Evolutionary conservation across 2,797 vertebrate genomes (phyloP), one percentile per base, ranked within the genome.

Genomic region (Parauchenoglanis punctatus): DNA sequence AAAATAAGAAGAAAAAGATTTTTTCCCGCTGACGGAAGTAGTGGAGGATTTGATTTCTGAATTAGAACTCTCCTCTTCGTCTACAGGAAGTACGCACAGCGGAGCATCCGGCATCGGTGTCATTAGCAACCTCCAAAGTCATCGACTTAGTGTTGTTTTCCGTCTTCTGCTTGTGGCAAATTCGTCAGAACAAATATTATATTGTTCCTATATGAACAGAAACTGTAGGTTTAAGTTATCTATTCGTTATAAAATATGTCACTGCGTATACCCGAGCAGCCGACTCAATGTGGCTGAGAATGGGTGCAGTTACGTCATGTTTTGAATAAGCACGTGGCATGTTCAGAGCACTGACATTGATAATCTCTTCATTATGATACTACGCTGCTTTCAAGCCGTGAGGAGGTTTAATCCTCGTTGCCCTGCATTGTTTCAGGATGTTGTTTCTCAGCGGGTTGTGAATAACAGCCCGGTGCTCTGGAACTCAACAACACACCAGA

Each of bases 301-400:
- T 28, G 63, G 0, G 10, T 2, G 0, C 25, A 52, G 46, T n/a
- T 17, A 3, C 49, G 49, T 23, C 17, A 35, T 56, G 15, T 23
- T 63, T 15, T 44, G 7, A 63, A 61, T 63, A 63, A 61, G 11
- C 12, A n/a, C 13, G 18, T 7, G 58, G 7, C 23, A 63, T 15
- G 11, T 49, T 49, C 7, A 68, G 49, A 28, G 28, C 40, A 44
- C 83, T 73, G 56, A 52, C 31, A 44, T 15, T 46, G 40, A 49
- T 13, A 6, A 40, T 3, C 4, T 20, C 25, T 59, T 72, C n/a
- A 81, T 82, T 13, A 88, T 92, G 92, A 77, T 81, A 17, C 77
- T 44, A 85, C 78, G 72, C 25, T 40, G 88, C 56, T 65, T 56
- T 85, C 40, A 86, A 1, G 91, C 94, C 89, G 85, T 86, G 3